phyloP scores from a whole-genome alignment of 2,113 vertebrate species.

The Oncorhynchus masou region DNA sequence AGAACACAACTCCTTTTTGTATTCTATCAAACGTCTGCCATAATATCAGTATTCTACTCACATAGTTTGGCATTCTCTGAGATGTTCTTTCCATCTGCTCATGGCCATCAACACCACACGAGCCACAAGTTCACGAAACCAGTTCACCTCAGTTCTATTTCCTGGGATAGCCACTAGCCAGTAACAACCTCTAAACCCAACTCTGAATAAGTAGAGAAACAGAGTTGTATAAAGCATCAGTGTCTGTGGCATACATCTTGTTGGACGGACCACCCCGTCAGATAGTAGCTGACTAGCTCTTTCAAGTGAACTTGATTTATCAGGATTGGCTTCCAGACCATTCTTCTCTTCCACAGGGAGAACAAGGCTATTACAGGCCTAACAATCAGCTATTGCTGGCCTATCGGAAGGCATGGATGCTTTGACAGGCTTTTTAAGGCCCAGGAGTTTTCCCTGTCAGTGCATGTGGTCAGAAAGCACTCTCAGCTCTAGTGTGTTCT shows the following conservation, averaged over 20 bases:
- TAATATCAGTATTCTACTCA: background rate
- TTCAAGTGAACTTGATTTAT: constrained; percentile 53
- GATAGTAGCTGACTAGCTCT: constrained; percentile 25
- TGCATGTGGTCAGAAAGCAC: too few species aligned
- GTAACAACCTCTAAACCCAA: background rate
- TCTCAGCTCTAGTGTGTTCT: too few species aligned
- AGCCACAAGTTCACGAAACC: too few species aligned
- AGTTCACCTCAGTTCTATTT: background rate
- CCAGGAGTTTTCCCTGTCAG: too few species aligned
- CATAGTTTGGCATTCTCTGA: background rate
- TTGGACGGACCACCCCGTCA: constrained; percentile 44
- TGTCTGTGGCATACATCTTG: background rate
- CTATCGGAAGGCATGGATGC: constrained; percentile 1
- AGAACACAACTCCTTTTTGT: background rate
- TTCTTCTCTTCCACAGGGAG: constrained; percentile 38
- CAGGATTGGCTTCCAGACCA: constrained; percentile 24
- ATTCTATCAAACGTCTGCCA: background rate
- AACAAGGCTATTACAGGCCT: constrained; percentile 22
- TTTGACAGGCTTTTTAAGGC: too few species aligned
- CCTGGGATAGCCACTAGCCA: background rate
- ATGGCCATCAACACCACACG: too few species aligned
- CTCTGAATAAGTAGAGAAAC: background rate
- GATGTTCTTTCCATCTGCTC: background rate
- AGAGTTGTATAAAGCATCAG: constrained; percentile 53
- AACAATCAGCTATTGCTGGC: constrained; percentile 18